Evolutionary conservation across 2,797 vertebrate genomes (phyloP).

Genomic region (Salmo trutta): DNA sequence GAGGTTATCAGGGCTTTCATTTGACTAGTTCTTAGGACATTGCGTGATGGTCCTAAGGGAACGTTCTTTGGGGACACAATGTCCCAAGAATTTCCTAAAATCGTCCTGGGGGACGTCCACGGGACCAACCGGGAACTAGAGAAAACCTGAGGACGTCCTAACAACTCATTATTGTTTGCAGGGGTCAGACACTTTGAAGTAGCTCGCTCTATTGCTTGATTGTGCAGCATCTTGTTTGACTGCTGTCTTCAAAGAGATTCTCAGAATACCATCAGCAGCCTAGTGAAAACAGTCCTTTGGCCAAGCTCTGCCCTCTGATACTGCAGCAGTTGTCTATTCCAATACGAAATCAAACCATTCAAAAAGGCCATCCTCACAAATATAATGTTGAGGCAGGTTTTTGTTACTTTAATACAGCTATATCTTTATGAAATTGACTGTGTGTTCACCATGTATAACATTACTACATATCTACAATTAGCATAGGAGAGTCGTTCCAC

Average conservation of each 20-base stretch:
- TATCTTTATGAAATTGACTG: neutral
- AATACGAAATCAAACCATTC: neutral
- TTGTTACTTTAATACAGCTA: neutral
- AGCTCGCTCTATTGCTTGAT: slow-evolving; percentile 14
- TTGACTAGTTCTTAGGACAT: too few species aligned
- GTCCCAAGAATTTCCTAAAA: too few species aligned
- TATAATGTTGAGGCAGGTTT: neutral
- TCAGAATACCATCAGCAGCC: slow-evolving; percentile 13
- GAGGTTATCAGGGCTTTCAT: too few species aligned
- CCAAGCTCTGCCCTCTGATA: neutral
- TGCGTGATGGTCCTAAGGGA: too few species aligned
- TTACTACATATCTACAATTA: too few species aligned
- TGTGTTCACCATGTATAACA: neutral
- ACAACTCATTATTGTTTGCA: too few species aligned
- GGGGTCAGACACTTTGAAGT: slow-evolving; percentile 12
- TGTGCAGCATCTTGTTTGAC: slow-evolving; percentile 20
- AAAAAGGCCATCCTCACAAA: neutral
- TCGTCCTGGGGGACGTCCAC: too few species aligned
- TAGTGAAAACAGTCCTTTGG: slow-evolving; percentile 21
- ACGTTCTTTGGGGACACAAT: too few species aligned
- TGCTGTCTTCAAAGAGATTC: slow-evolving; percentile 19
- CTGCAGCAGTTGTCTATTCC: neutral
- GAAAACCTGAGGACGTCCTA: too few species aligned
- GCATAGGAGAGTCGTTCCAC: too few species aligned
- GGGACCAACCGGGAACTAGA: too few species aligned